Evolutionary conservation across 2,797 vertebrate genomes (phyloP).

Genomic region (Netta rufina): DNA sequence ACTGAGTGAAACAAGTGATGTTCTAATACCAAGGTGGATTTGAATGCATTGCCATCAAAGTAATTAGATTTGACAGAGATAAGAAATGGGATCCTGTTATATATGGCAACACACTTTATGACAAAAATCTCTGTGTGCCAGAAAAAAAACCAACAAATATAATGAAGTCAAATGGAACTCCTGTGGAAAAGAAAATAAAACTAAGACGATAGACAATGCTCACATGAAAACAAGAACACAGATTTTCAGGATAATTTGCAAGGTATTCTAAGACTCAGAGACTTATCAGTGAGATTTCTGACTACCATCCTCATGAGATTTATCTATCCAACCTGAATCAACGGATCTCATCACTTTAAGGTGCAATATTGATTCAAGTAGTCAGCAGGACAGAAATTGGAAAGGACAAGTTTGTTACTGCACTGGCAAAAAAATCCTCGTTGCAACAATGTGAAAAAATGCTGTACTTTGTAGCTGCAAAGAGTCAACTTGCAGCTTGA

Average conservation of each 20-base stretch:
- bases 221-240: background rate
- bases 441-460: background rate
- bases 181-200: background rate
- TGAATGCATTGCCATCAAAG: background rate
- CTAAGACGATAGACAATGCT: background rate
- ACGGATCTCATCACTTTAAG: background rate
- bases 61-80: constrained; percentile 33
- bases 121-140: background rate
- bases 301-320: background rate
- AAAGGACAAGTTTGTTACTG: background rate
- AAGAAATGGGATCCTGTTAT: constrained; percentile 22
- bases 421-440: background rate
- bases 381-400: background rate
- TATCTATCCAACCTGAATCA: background rate
- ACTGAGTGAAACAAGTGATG: background rate
- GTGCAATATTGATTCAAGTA: background rate
- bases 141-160: background rate
- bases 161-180: constrained; percentile 24
- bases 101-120: background rate
- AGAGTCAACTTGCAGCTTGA: background rate
- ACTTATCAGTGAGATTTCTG: background rate
- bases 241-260: background rate
- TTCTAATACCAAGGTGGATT: constrained; percentile 5
- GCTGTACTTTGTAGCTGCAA: background rate
- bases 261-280: background rate